phyloP scores from a whole-genome alignment of 2,888 invertebrate genomes.

The Eupithecia inturbata region DNA sequence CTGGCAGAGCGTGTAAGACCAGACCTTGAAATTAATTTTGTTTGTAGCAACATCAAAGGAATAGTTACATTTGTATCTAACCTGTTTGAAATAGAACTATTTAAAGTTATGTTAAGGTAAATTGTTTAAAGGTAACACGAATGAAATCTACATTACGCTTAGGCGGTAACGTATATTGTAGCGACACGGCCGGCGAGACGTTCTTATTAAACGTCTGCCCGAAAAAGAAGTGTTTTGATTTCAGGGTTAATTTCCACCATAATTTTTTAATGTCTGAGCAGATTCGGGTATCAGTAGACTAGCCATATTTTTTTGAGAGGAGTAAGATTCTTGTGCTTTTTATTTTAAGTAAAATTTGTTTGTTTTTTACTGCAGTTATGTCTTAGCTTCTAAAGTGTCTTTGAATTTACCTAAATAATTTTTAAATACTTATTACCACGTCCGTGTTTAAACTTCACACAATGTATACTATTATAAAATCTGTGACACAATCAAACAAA shows the following conservation, averaged over 20 bases:
- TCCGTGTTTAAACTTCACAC: background rate
- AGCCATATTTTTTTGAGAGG: too few relatives aligned
- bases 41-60: constrained; percentile 32
- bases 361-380: background rate
- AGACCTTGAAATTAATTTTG: constrained; percentile 33
- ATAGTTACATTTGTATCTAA: constrained; percentile 25
- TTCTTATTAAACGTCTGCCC: background rate
- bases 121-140: background rate
- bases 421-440: background rate
- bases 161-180: background rate
- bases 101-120: constrained; percentile 6
- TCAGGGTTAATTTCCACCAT: background rate
- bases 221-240: background rate
- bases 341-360: too few relatives aligned
- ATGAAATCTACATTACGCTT: background rate
- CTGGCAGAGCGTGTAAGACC: constrained; percentile 13
- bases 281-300: too few relatives aligned
- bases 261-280: background rate
- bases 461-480: too few relatives aligned
- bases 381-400: background rate
- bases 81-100: constrained; percentile 16
- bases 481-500: too few relatives aligned
- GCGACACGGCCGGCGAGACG: background rate
- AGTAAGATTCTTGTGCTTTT: too few relatives aligned
- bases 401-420: background rate